Percentiles rank a stretch among this genome's conserved stretches.
Evolutionary conservation across 2,113 vertebrate species (phyloP).

Genomic region (human): DNA sequence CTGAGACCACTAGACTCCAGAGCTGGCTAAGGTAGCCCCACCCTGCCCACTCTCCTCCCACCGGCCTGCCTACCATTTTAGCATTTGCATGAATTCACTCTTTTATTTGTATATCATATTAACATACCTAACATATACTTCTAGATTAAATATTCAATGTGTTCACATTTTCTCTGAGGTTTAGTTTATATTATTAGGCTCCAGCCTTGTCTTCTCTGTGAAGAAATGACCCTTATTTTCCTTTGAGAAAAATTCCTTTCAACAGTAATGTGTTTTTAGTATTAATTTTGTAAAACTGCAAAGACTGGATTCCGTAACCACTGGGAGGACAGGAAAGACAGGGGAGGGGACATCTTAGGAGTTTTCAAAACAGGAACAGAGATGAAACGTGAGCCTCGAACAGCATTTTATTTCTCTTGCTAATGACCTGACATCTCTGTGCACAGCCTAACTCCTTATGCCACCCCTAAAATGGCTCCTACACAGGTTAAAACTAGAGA

Average conservation of each 20-base stretch:
- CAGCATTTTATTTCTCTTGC: not conserved
- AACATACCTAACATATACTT: not conserved
- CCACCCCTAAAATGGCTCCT: no score
- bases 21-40: not conserved
- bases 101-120: not conserved
- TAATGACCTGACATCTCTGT: not conserved
- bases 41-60: not conserved
- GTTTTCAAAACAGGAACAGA: not conserved
- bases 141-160: not conserved
- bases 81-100: not conserved
- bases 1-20: not conserved
- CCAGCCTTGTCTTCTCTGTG: not conserved
- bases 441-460: not conserved
- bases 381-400: not conserved
- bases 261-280: not conserved
- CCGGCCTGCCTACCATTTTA: not conserved
- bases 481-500: not conserved
- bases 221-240: not conserved
- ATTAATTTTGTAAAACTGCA: slow-evolving; percentile 44
- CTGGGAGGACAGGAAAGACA: not conserved
- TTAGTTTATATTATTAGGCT: not conserved
- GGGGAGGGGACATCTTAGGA: not conserved
- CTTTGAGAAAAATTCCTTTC: slow-evolving; percentile 14
- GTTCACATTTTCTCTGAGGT: not conserved
- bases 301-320: slow-evolving; percentile 37